phyloP scores from a whole-genome alignment of 2,797 vertebrate genomes.

The Adelosebastes latens region DNA sequence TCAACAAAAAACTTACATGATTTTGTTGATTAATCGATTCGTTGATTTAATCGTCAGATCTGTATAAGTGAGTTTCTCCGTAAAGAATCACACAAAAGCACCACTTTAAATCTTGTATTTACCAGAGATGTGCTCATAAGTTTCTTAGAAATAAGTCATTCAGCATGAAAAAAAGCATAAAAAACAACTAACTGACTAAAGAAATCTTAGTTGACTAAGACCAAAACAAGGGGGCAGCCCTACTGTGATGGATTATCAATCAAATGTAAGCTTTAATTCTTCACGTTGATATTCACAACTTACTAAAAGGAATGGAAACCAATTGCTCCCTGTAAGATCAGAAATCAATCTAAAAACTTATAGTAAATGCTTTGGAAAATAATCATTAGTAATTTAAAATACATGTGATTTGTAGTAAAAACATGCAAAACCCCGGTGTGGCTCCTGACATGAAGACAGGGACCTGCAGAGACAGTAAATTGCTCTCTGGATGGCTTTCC shows the following conservation, averaged over 20 bases:
- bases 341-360: slow-evolving; percentile 1
- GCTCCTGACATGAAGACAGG: slow-evolving; percentile 16
- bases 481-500: slow-evolving; percentile 30
- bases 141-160: too few relatives aligned
- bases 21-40: too few relatives aligned
- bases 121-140: too few relatives aligned
- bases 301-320: background rate
- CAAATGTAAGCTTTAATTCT: background rate
- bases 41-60: too few relatives aligned
- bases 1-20: too few relatives aligned
- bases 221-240: too few relatives aligned
- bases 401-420: background rate
- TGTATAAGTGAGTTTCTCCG: too few relatives aligned
- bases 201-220: too few relatives aligned
- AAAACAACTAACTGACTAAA: too few relatives aligned
- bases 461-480: slow-evolving; percentile 33
- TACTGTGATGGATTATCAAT: background rate
- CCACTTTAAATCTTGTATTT: too few relatives aligned
- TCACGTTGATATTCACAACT: background rate
- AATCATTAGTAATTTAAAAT: background rate
- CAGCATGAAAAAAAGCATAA: too few relatives aligned
- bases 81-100: too few relatives aligned
- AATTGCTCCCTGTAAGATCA: background rate
- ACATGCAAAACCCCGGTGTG: background rate
- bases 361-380: slow-evolving; percentile 12